Percentiles rank a stretch among this genome's conserved stretches.
Conservation (phyloP, 2,888 invertebrate genomes). For the Mantis religiosa region DNA sequence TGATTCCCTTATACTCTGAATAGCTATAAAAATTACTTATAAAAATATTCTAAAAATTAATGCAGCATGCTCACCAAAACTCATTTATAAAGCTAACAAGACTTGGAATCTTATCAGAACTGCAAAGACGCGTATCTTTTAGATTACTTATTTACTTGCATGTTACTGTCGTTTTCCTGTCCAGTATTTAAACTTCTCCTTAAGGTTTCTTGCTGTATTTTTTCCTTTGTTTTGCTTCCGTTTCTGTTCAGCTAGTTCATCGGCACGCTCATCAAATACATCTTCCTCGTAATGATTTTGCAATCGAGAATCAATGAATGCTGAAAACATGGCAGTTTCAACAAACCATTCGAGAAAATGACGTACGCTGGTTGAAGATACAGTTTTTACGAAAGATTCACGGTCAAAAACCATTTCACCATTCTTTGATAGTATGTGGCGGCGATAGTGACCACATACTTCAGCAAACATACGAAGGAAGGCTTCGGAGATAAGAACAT, state of each 20-base stretch:
- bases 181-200: not conserved
- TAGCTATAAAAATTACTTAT: too few relatives aligned
- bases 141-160: too few relatives aligned
- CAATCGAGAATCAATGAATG: not conserved
- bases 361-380: not conserved
- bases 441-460: not conserved
- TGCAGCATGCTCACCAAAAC: too few relatives aligned
- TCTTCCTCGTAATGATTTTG: not conserved
- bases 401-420: not conserved
- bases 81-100: too few relatives aligned
- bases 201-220: not conserved
- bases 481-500: not conserved
- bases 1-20: too few relatives aligned
- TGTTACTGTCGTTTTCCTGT: not conserved
- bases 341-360: not conserved
- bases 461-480: not conserved
- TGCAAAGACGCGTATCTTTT: too few relatives aligned
- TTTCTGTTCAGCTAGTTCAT: not conserved
- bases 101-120: too few relatives aligned
- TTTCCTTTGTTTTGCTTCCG: not conserved
- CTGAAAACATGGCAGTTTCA: not conserved
- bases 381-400: not conserved
- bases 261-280: not conserved
- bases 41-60: too few relatives aligned
- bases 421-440: not conserved